Conservation (phyloP, 1,140 invertebrate genomes). For the Leguminivora glycinivorella region DNA sequence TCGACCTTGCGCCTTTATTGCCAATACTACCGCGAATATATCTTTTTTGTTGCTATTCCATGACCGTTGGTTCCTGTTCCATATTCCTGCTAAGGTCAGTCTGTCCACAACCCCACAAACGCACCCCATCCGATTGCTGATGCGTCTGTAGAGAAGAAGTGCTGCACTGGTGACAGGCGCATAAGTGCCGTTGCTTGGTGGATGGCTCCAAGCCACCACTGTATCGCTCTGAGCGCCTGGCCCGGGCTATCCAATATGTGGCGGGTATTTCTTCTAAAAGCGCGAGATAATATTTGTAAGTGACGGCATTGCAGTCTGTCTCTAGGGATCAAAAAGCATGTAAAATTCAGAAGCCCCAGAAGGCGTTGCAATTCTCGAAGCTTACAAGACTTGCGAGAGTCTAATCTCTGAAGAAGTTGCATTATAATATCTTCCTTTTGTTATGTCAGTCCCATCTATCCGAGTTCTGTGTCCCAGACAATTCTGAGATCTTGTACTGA, state of each 20-base stretch:
- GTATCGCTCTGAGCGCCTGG: slow-evolving; percentile 29
- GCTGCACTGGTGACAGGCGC: slow-evolving; percentile 3
- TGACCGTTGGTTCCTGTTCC: slow-evolving; percentile 32
- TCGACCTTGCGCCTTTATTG: slow-evolving; percentile 28
- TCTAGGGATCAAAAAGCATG: slow-evolving; percentile 72
- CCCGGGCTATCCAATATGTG: not conserved
- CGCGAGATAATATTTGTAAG: slow-evolving; percentile 32
- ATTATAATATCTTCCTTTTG: slow-evolving; percentile 11
- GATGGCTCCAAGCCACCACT: slow-evolving; percentile 39
- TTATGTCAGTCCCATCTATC: slow-evolving; percentile 19
- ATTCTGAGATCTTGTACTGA: slow-evolving; percentile 43
- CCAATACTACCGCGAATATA: slow-evolving; percentile 39
- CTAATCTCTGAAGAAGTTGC: slow-evolving; percentile 37
- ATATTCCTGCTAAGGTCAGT: slow-evolving; percentile 27
- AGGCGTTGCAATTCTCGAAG: not conserved
- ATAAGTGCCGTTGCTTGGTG: slow-evolving; percentile 26
- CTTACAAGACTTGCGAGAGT: slow-evolving; percentile 37
- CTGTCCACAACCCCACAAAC: slow-evolving; percentile 39
- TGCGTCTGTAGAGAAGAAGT: slow-evolving; percentile 47
- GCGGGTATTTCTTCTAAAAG: slow-evolving; percentile 14
- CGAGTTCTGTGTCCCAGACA: slow-evolving; percentile 39
- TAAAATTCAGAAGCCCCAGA: slow-evolving; percentile 20
- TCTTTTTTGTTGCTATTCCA: slow-evolving; percentile 48
- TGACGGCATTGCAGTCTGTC: slow-evolving; percentile 47
- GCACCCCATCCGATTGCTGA: slow-evolving; percentile 38